Conservation (phyloP, 2,888 invertebrate species). For the Buathra laborator region DNA sequence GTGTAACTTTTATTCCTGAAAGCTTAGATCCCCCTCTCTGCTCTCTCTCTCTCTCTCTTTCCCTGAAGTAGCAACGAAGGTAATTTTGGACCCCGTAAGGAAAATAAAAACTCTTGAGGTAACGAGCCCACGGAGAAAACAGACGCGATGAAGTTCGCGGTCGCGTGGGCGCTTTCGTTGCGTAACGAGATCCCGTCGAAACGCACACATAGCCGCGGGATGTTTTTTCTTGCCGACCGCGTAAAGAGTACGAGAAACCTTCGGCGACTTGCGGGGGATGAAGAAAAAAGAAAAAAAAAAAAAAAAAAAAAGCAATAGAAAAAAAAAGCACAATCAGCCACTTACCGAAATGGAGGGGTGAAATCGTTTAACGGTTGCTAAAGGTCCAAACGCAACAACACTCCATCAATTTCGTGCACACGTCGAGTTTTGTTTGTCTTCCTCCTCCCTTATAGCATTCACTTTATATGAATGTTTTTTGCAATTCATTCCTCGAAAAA, state of each 20-base stretch:
- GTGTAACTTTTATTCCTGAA: not conserved
- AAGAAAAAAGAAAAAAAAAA: not conserved
- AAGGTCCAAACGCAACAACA: conserved; percentile 39
- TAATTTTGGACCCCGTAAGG: conserved; percentile 2
- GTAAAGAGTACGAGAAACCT: not conserved
- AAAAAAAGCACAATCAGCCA: conserved; percentile 35
- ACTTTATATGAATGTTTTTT: conserved; percentile 6
- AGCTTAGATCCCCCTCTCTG: not conserved
- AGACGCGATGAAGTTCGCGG: not conserved
- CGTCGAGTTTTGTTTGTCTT: conserved; percentile 7
- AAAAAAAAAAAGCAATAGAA: conserved; percentile 19
- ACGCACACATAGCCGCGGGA: not conserved
- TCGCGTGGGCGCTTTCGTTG: conserved; percentile 14
- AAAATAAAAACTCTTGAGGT: conserved; percentile 36
- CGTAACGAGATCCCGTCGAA: not conserved
- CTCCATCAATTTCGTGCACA: conserved; percentile 45
- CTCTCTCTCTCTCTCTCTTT: not conserved
- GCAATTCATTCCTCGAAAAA: not conserved
- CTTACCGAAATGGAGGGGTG: not conserved
- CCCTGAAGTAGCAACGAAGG: not conserved
- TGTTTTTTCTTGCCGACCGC: conserved; percentile 11
- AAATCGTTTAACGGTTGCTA: conserved; percentile 54
- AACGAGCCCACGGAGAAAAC: conserved; percentile 5
- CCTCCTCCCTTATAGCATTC: not conserved
- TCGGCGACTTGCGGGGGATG: not conserved